Base-by-base conservation (phyloP, 2,797 vertebrate species). In the Huso huso region DNA sequence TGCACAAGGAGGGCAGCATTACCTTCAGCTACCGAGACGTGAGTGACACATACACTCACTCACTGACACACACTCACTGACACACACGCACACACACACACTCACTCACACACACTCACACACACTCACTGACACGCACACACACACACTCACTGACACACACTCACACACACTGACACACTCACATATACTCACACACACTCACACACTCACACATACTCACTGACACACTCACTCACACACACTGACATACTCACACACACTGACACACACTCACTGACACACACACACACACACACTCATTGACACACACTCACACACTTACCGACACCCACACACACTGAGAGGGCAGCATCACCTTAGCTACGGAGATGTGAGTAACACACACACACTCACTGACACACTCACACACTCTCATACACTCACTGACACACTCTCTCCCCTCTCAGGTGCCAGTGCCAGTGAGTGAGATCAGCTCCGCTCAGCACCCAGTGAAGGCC, bases 401-500 rank as follows among this genome's bases (percentile, higher is more conserved):
- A 50, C 12, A 15, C 55, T 51, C 53, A 1, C 52, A 11, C 18
- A 53, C 6, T 51, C 11, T 37, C 2, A 23, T 59, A 6, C 49
- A 18, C 63, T 37, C 23, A 49, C 12, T 15, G 4, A 50, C 2
- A 49, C 7, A 66, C 13, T 48, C 48, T 66, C 64, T 53, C 64
- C 64, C 15, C 51, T 2, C 51, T 63, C 69, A 98, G 96, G 82
- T 98, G 68, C 94, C 96, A 0, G 78, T 99, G 72, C 82, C 89
- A 0, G 88, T 98, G 49, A 84, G 76, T 65, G 86, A 83, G 71
- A 97, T 98, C 62, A 95, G 94, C 37, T 89, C 92, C 53, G 85
- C 88, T 1, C 92, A 96, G 74, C 96, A 99, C 76, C 96, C 96
- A 0, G 92, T 99, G 2, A 99, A 99, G 82, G 91, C 93, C 0